phyloP scores from a whole-genome alignment of 1,140 invertebrate genomes.

The Zaprionus tsacasi region DNA sequence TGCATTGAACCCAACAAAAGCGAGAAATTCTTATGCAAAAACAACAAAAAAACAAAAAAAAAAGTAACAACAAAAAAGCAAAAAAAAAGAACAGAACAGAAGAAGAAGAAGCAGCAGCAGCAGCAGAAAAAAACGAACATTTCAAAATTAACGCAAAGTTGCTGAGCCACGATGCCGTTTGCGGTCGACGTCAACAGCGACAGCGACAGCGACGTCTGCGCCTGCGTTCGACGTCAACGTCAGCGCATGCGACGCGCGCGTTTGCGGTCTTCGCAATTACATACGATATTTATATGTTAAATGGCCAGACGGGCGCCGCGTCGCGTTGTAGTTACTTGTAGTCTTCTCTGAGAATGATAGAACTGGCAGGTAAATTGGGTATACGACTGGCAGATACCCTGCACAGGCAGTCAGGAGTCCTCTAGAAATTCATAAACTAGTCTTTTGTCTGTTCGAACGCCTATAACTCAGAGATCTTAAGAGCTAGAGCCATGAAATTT shows the following conservation, averaged over 20 bases:
- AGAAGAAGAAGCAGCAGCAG: slow-evolving; percentile 8
- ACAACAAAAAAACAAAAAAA: slow-evolving; percentile 8
- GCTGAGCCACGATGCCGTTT: slow-evolving; percentile 58
- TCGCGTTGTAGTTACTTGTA: slow-evolving; percentile 22
- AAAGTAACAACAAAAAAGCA: slow-evolving; percentile 26
- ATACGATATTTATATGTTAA: slow-evolving; percentile 80
- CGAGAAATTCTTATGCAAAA: slow-evolving; percentile 81
- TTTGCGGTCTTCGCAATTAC: slow-evolving; percentile 68
- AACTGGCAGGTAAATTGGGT: not conserved
- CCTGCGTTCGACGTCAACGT: not conserved
- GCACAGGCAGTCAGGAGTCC: not conserved
- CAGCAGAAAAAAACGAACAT: slow-evolving; percentile 48
- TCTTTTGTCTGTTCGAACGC: too few species aligned
- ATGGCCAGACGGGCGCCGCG: slow-evolving; percentile 72
- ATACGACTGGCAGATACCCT: not conserved
- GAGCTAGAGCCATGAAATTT: too few species aligned
- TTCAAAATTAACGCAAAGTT: slow-evolving; percentile 75
- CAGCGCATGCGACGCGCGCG: slow-evolving; percentile 15
- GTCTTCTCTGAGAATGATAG: slow-evolving; percentile 54
- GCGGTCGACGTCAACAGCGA: not conserved
- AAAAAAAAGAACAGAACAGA: slow-evolving; percentile 34
- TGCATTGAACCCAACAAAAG: slow-evolving; percentile 75
- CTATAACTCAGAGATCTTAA: too few species aligned
- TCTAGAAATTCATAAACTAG: too few species aligned
- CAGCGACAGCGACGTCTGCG: slow-evolving; percentile 8